Conservation (phyloP, 2,888 invertebrate species). For the Meiosimyza decipiens region DNA sequence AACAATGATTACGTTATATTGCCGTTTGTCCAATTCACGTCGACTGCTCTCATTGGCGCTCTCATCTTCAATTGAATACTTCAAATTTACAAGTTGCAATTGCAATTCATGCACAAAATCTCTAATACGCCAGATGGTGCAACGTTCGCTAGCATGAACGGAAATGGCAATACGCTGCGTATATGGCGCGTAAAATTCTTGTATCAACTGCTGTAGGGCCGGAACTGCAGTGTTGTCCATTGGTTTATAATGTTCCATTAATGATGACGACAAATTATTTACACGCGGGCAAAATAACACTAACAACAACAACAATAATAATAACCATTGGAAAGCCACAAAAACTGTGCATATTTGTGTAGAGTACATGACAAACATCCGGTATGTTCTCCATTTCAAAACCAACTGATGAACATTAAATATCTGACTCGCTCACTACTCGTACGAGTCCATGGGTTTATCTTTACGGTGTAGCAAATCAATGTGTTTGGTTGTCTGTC, state of each 20-base stretch:
- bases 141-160: neutral
- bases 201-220: conserved; percentile 18
- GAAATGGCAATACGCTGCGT: conserved; percentile 27
- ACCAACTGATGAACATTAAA: conserved; percentile 24
- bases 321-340: neutral
- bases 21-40: neutral
- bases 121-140: conserved; percentile 24
- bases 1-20: conserved; percentile 38
- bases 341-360: neutral
- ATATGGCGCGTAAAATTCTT: conserved; percentile 18
- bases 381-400: conserved; percentile 38
- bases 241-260: neutral
- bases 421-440: neutral
- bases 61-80: conserved; percentile 12
- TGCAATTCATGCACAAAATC: conserved; percentile 7
- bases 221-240: neutral
- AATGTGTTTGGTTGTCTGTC: neutral
- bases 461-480: neutral
- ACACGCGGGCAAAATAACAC: neutral
- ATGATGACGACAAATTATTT: neutral
- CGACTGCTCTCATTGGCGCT: neutral
- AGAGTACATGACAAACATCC: conserved; percentile 43
- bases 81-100: conserved; percentile 23
- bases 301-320: conserved; percentile 4
- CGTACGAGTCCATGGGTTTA: neutral